Evolutionary conservation across 2,888 invertebrate genomes (phyloP).

Genomic region (Digitonthophagus gazella): DNA sequence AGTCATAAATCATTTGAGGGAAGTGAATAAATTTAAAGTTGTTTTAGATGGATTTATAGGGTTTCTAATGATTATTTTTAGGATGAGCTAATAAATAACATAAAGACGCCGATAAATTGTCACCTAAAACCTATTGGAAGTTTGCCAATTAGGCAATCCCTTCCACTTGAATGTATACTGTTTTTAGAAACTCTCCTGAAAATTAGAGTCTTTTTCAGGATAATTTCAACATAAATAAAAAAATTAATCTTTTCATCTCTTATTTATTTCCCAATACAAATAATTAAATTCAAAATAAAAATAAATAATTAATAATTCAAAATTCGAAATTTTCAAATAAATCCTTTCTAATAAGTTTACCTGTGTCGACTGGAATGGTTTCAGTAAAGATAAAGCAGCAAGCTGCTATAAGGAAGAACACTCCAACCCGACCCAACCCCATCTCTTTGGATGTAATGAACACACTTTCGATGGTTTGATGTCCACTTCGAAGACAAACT

Average conservation of each 20-base stretch:
- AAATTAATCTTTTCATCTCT: no score
- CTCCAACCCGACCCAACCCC: conserved; percentile 20
- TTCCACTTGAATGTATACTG: background rate
- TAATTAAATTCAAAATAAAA: background rate
- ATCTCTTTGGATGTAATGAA: background rate
- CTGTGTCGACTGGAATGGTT: conserved; percentile 56
- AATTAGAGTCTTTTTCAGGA: background rate
- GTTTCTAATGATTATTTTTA: background rate
- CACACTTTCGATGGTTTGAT: conserved; percentile 5
- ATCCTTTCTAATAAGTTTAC: conserved; percentile 43
- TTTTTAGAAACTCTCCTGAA: background rate
- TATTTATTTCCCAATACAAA: no score
- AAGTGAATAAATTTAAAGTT: background rate
- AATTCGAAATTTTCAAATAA: background rate
- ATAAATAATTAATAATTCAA: background rate
- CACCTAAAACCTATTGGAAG: background rate
- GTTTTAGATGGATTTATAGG: background rate
- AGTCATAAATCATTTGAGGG: background rate
- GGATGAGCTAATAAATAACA: background rate
- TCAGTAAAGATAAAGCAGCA: conserved; percentile 46
- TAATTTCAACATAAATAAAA: background rate
- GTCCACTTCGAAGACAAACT: conserved; percentile 20
- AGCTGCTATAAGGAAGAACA: conserved; percentile 44
- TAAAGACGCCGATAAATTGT: background rate
- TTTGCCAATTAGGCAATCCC: background rate